Evolutionary conservation across 2,797 vertebrate species (phyloP), one percentile per base, ranked within the genome.

Genomic region (Halcyon badia): DNA sequence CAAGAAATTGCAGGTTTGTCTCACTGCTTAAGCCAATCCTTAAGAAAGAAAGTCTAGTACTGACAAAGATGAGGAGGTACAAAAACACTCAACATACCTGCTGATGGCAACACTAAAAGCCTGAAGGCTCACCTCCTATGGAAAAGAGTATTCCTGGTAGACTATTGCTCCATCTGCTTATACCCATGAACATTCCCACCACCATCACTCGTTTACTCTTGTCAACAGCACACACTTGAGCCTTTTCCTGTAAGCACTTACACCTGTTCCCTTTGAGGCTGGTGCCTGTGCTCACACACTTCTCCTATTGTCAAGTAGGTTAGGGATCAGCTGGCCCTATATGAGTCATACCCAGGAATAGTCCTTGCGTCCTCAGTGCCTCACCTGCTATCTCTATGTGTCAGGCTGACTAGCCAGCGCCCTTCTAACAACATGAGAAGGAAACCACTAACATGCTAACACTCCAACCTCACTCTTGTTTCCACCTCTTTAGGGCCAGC

Each of bases 391-490:
- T 6, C 54, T 80, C 54, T 31, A 25, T n/a, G 19, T 4, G 1
- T 61, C 19, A 6, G 25, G 49, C 31, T 5, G 2, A 7, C 24
- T 12, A 41, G 52, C 14, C 25, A 26, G 15, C 17, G 21, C 26
- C 25, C 62, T 30, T 57, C 44, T 42, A 41, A 56, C 14, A 28
- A 35, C 0, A 6, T 6, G 26, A 35, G 54, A 73, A 56, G 25
- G 30, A 66, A 71, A 35, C 0, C 4, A 58, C n/a, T 8, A 41
- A 25, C 15, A 6, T 2, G 3, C 46, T 44, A 68, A 44, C 16
- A 35, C 19, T 28, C 15, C 66, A 64, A 39, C 22, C 19, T 89
- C 10, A 2, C 11, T 72, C 49, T 33, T 20, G 3, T 76, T 86
- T 72, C 20, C 18, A n/a, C 5, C 18, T 76, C 22, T 75, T 37